Percentiles rank a stretch among this genome's conserved stretches.
These are phyloP conservation scores for Natator depressus DNA, from an alignment of 2,113 vertebrate species.

Conservation along the genomic window DNA sequence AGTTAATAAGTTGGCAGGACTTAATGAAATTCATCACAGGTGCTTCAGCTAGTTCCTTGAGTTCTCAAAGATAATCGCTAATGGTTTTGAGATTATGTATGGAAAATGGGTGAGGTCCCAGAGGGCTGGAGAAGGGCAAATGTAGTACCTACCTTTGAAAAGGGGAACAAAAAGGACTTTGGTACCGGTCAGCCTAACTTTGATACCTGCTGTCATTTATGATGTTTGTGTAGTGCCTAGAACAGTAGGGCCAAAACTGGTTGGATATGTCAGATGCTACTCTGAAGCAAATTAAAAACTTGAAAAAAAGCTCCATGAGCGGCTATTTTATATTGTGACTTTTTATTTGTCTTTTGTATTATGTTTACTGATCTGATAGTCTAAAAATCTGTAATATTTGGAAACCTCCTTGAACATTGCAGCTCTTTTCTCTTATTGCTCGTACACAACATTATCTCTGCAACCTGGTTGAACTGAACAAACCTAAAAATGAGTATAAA, in stretches of 20 bases:
- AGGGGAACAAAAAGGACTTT: too few relatives aligned
- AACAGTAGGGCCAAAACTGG: neutral
- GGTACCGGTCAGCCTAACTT: too few relatives aligned
- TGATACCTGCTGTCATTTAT: neutral
- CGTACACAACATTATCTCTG: slow-evolving; percentile 76
- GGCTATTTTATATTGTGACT: slow-evolving; percentile 78
- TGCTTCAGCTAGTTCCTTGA: too few relatives aligned
- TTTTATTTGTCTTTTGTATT: slow-evolving; percentile 66
- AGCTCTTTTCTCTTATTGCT: slow-evolving; percentile 83
- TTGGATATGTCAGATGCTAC: neutral
- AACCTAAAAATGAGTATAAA: slow-evolving; percentile 86
- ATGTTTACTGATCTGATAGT: slow-evolving; percentile 78
- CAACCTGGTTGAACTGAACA: slow-evolving; percentile 79
- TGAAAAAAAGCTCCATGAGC: slow-evolving; percentile 72
- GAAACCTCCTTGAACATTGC: slow-evolving; percentile 73
- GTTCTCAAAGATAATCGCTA: too few relatives aligned
- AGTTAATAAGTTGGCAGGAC: too few relatives aligned
- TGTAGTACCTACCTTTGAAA: too few relatives aligned
- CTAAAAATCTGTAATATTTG: slow-evolving; percentile 77
- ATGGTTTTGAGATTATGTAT: too few relatives aligned
- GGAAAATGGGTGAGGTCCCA: too few relatives aligned
- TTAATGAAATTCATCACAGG: too few relatives aligned
- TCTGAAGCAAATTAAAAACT: slow-evolving; percentile 70
- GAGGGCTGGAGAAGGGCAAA: too few relatives aligned
- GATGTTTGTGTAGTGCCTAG: neutral